Evolutionary conservation across 1,140 invertebrate species (phyloP).

Genomic region (Diuraphis noxia): DNA sequence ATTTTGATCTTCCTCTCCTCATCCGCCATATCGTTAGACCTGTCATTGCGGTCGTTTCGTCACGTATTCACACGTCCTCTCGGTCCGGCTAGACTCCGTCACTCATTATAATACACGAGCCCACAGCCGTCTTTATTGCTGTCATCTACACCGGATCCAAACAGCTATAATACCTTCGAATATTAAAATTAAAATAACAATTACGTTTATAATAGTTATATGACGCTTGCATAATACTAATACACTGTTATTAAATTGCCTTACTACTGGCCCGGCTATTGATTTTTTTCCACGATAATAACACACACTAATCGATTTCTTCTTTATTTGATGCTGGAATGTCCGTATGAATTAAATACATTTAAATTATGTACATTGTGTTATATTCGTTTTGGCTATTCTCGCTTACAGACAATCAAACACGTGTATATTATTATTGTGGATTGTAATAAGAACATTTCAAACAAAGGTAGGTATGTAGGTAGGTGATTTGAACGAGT

Average conservation of each 20-base stretch:
- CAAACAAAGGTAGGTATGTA: too few relatives aligned
- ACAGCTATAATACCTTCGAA: not conserved
- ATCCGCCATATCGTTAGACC: not conserved
- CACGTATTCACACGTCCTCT: slow-evolving; percentile 29
- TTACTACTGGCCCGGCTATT: not conserved
- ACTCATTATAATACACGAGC: not conserved
- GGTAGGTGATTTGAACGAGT: too few relatives aligned
- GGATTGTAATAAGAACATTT: too few relatives aligned
- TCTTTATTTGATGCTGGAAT: not conserved
- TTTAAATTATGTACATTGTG: not conserved
- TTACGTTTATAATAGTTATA: not conserved
- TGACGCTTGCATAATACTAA: not conserved
- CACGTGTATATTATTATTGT: too few relatives aligned
- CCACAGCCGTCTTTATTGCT: not conserved
- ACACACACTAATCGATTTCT: not conserved
- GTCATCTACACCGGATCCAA: not conserved
- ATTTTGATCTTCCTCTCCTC: not conserved
- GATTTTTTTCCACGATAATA: not conserved
- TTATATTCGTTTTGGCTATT: not conserved
- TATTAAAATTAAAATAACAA: slow-evolving; percentile 29
- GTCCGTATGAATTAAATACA: not conserved
- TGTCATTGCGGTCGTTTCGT: slow-evolving; percentile 37
- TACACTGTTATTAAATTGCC: not conserved
- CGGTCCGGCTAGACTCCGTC: not conserved
- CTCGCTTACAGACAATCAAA: not conserved